A percentile compares a stretch with the other conserved stretches of the same genome.
Conservation (phyloP, 2,888 invertebrate species). For the Meghimatium bilineatum region DNA sequence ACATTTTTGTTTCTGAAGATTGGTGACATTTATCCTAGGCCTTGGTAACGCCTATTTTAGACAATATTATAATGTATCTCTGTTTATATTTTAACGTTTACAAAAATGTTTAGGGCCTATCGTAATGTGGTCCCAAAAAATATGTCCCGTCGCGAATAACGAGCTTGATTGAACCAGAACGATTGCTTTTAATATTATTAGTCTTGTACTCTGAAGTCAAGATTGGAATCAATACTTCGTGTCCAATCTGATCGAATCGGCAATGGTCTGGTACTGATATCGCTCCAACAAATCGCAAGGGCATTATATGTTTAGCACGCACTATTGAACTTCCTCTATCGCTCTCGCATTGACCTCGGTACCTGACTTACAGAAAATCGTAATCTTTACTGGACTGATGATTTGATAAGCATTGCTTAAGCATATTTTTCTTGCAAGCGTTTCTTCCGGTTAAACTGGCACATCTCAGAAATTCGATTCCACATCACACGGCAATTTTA, state of each 20-base stretch:
- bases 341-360: not conserved
- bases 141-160: not conserved
- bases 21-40: too few species aligned
- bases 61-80: too few species aligned
- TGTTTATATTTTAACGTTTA: not conserved
- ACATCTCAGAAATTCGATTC: too few species aligned
- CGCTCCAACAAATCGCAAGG: not conserved
- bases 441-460: too few species aligned
- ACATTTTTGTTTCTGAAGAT: too few species aligned
- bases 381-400: not conserved
- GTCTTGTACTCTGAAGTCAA: not conserved
- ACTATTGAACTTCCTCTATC: not conserved
- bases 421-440: not conserved
- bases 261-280: conserved; percentile 1
- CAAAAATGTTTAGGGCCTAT: not conserved
- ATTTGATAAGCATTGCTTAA: not conserved
- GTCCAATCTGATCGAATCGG: conserved; percentile 13
- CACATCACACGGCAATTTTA: too few species aligned
- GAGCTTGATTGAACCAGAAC: conserved; percentile 8
- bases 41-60: too few species aligned
- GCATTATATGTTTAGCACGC: conserved; percentile 16
- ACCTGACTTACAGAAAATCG: not conserved
- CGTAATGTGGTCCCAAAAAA: not conserved
- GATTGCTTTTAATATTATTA: conserved; percentile 21
- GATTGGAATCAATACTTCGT: conserved; percentile 12